Evolutionary conservation across 2,113 vertebrate genomes (phyloP).

Genomic region (Phoxinus phoxinus): DNA sequence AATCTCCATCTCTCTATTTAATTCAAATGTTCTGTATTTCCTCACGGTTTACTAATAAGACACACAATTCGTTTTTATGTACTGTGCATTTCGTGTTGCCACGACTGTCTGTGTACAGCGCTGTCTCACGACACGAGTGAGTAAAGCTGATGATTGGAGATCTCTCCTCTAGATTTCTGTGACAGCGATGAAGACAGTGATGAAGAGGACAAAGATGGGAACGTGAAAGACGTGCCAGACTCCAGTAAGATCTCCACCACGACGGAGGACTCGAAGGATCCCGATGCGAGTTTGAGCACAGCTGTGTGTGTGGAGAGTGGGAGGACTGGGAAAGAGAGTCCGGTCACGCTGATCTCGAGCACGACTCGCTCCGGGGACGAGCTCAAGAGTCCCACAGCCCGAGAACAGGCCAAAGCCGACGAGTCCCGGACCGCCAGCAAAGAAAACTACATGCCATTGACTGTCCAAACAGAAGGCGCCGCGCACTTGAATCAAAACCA

Average conservation of each 20-base stretch:
- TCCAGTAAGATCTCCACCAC: conserved; percentile 91
- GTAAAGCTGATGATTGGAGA: no score
- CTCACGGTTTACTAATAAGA: no score
- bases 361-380: conserved; percentile 86
- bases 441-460: conserved; percentile 86
- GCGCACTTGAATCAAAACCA: conserved; percentile 85
- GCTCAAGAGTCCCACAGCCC: conserved; percentile 80
- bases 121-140: no score
- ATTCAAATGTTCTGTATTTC: no score
- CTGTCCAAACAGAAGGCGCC: conserved; percentile 87
- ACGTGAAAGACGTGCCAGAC: conserved; percentile 83
- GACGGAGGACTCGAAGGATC: conserved; percentile 84
- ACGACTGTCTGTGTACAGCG: no score
- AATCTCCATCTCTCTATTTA: no score
- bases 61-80: no score
- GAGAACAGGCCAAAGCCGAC: conserved; percentile 83
- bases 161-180: conserved; percentile 87
- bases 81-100: no score
- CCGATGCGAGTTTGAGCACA: conserved; percentile 79
- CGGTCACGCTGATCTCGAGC: conserved; percentile 90
- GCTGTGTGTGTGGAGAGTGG: conserved; percentile 68
- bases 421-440: conserved; percentile 84
- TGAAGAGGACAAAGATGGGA: conserved; percentile 89
- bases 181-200: conserved; percentile 96
- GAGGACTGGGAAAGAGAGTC: conserved; percentile 88